Conservation (phyloP, 2,888 invertebrate genomes). For the Ornithoptera alexandrae region DNA sequence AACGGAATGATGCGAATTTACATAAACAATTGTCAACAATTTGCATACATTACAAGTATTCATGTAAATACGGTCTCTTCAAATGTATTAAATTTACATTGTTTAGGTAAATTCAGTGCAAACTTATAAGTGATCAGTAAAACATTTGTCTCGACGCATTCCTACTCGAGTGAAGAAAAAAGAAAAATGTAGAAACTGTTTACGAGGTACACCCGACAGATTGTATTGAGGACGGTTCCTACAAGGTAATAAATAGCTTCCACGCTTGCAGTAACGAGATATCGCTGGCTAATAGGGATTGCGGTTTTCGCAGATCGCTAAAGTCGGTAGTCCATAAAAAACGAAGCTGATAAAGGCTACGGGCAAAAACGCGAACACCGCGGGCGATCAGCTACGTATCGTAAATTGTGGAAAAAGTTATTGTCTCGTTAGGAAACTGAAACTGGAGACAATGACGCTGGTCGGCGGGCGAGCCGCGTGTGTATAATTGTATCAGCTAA, state of each 20-base stretch:
- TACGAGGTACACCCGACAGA: constrained; percentile 2
- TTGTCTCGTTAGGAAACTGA: constrained; percentile 66
- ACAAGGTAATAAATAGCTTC: constrained; percentile 47
- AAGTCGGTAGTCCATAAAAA: constrained; percentile 34
- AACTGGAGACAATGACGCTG: constrained; percentile 72
- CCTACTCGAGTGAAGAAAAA: neutral
- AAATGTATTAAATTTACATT: neutral
- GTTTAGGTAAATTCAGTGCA: neutral
- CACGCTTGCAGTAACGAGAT: constrained; percentile 47
- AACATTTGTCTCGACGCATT: neutral
- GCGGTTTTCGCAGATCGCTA: constrained; percentile 61
- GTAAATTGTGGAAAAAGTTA: constrained; percentile 65
- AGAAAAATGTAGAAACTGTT: neutral
- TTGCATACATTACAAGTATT: neutral
- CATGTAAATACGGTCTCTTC: neutral
- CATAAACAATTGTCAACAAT: neutral
- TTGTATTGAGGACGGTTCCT: constrained; percentile 32
- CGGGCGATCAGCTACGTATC: constrained; percentile 62
- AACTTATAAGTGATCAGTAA: neutral
- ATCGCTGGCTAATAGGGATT: constrained; percentile 61
- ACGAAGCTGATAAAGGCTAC: constrained; percentile 15
- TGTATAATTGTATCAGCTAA: constrained; percentile 70
- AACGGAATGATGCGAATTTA: neutral
- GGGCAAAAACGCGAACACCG: constrained; percentile 32
- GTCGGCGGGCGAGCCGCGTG: constrained; percentile 70